These are phyloP conservation scores for Rhynchomys soricoides DNA, from an alignment of 2,113 vertebrate genomes.

Conservation along the genomic window DNA sequence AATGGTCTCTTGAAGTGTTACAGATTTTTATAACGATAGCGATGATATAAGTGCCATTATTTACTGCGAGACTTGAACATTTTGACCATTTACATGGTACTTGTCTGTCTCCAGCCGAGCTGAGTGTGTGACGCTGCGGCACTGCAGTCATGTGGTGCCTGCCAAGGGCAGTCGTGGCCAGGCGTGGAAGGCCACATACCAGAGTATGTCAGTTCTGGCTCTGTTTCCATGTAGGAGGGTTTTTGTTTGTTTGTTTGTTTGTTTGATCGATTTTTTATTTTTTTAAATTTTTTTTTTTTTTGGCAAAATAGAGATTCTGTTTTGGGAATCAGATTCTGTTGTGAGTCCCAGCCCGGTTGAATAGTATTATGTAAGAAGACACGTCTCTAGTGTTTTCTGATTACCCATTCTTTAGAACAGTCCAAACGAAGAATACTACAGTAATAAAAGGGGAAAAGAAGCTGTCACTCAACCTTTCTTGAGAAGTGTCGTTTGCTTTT, in stretches of 20 bases:
- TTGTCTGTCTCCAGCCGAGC: not conserved
- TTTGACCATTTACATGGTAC: conserved; percentile 21
- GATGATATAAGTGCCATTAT: conserved; percentile 81
- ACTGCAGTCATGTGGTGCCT: fast-evolving
- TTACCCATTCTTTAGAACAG: conserved; percentile 26
- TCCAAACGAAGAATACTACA: conserved; percentile 3
- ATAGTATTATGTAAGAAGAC: conserved; percentile 38
- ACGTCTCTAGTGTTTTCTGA: conserved; percentile 30
- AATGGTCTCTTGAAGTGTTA: conserved; percentile 84
- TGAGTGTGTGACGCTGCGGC: fast-evolving
- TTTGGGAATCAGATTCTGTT: conserved; percentile 58
- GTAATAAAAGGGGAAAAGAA: not conserved
- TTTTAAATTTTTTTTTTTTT: not conserved
- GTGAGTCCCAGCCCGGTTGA: not conserved
- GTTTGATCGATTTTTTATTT: fast-evolving
- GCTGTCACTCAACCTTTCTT: not conserved
- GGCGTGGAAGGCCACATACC: not conserved
- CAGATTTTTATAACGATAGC: conserved; percentile 79
- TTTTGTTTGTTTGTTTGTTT: not conserved
- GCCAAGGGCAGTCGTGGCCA: not conserved
- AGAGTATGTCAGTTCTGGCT: not conserved
- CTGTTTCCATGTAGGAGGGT: not conserved
- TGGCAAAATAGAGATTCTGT: conserved; percentile 15
- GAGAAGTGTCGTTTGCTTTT: fast-evolving
- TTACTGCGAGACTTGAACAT: conserved; percentile 72